Base-by-base conservation (phyloP, 92 coral and sea anemone genomes). In the Chrysogorgia sp. region DNA sequence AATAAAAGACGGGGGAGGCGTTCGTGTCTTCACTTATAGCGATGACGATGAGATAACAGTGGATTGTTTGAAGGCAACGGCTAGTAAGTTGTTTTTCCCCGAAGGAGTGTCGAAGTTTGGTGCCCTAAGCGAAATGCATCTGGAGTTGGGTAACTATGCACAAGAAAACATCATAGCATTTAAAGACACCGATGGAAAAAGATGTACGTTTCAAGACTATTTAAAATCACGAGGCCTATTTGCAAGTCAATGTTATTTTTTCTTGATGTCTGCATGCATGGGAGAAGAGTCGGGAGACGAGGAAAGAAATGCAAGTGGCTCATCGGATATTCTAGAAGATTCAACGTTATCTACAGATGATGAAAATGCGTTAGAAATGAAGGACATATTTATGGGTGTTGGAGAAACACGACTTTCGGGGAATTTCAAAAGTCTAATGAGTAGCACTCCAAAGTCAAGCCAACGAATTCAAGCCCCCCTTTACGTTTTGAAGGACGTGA, bases 161-260 rank as follows among this genome's bases (percentile, higher is more conserved):
- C 83, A 66, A 34, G 53, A 79, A 60, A 34, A 65, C 48, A 48
- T 79, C 3, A 49, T 63, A 15, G 28, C 25, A 12, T 79, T 79
- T 41, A 15, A 28, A 19, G 83, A 64, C 75, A 79, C 50, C n/a
- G 75, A 64, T 65, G 75, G 76, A 30, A 79, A 65, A 17, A 67
- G 52, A 23, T 66, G 76, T 33, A 63, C 48, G 31, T 79, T 79
- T 40, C 53, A 15, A 3, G 26, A 34, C 7, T 70, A 70, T 70
- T 35, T 70, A 37, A 49, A 55, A 47, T 70, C 77, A 20, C 77
- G 48, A 17, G 77, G 77, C 17, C 61, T 71, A 2, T 45, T 10
- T 71, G 80, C 80, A n/a, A 74, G 80, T 45, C 22, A 48, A 74
- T 74, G 80, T 50, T 74, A 74, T 50, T 19, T 74, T 8, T 74